Evolutionary conservation across 2,113 vertebrate species (phyloP).

Genomic region (Agapornis roseicollis): DNA sequence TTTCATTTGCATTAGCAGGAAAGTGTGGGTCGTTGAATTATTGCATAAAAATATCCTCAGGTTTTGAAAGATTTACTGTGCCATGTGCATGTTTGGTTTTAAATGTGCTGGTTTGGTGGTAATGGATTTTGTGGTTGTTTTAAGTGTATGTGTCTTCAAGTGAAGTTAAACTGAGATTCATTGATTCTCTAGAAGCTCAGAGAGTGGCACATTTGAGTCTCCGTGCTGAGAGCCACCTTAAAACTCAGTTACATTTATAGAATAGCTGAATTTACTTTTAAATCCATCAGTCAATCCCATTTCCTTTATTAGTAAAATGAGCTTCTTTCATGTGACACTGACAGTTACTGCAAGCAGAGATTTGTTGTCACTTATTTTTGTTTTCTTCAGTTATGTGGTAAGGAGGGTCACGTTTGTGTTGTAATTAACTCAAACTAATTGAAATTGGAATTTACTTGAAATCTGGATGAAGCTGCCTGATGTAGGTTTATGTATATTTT

Average conservation of each 20-base stretch:
- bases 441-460: not conserved
- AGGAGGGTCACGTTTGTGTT: conserved; percentile 20
- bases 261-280: conserved; percentile 28
- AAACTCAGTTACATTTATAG: not conserved
- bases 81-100: conserved; percentile 1
- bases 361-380: conserved; percentile 36
- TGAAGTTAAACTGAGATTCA: not conserved
- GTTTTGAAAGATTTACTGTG: not conserved
- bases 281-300: not conserved
- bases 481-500: not conserved
- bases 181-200: not conserved
- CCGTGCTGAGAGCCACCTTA: not conserved
- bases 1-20: conserved; percentile 58
- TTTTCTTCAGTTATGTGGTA: conserved; percentile 13
- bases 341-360: not conserved
- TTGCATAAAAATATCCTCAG: conserved; percentile 9
- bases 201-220: not conserved
- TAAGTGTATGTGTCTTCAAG: not conserved
- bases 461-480: not conserved
- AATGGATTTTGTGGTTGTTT: conserved; percentile 26
- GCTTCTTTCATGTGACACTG: not conserved
- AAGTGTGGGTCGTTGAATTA: conserved; percentile 12
- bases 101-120: not conserved
- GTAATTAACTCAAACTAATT: conserved; percentile 14
- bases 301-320: conserved; percentile 39